Evolutionary conservation across 2,113 vertebrate genomes (phyloP), one percentile per base, ranked within the genome.

Genomic region (Cettia cetti): DNA sequence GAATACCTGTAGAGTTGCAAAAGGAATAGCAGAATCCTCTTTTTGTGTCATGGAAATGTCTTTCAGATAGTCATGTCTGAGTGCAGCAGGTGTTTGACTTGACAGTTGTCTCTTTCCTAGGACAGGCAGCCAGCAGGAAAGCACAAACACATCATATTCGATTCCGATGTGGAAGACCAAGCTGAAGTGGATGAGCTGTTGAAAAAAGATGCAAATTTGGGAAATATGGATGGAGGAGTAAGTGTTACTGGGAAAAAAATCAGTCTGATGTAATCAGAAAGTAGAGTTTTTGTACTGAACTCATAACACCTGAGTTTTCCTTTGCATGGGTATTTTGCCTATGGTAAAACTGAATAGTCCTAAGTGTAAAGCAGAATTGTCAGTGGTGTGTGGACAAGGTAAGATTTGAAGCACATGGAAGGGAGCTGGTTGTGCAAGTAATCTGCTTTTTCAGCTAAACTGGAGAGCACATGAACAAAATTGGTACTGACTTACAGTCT

Each of bases 81-180:
- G 37, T 22, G 18, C n/a, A 69, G 45, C 35, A 40, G 52, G 5
- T 9, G 22, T 66, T 78, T 89, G 77, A 72, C 26, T 35, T 79
- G 30, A 60, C 33, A 27, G 4, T 69, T 68, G 31, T 15, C 60
- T 85, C 65, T 91, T 70, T 26, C 68, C n/a, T 61, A 99, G 99
- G 99, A 99, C 22, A 74, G 81, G 45, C 95, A 95, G 23, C 39
- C 97, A 77, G 70, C 95, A 83, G 94, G 88, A 81, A 98, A 97
- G 80, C 97, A 97, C 35, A 99, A 98, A n/a, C 99, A 98, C 91
- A 98, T 99, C 27, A 85, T 99, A 82, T 99, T 99, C 24, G 91
- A 97, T 95, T 99, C 98, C 1, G 99, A 99, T 56, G 97, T 93
- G 30, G 98, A 99, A 94, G 95, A 93, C 6, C 97, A 92, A 96